phyloP scores from a whole-genome alignment of 2,888 invertebrate genomes.

The Nomada ruficornis region DNA sequence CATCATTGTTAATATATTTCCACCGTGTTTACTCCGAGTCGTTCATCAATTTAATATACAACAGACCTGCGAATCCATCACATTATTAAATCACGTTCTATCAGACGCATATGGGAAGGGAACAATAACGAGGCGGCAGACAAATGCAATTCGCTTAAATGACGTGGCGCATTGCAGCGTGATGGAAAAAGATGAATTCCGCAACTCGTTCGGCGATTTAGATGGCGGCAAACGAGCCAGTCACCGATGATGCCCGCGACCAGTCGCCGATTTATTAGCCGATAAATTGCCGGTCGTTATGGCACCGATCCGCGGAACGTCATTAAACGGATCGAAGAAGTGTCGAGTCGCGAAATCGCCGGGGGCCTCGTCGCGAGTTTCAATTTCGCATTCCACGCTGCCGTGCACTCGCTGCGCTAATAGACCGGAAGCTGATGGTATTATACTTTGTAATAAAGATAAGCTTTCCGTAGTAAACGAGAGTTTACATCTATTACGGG shows the following conservation, averaged over 20 bases:
- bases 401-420: constrained; percentile 20
- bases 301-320: constrained; percentile 40
- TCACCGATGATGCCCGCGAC: constrained; percentile 76
- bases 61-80: not conserved
- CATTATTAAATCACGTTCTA: not conserved
- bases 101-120: not conserved
- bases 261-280: constrained; percentile 79
- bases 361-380: constrained; percentile 30
- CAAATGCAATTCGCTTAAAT: not conserved
- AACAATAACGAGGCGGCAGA: not conserved
- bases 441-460: constrained; percentile 59
- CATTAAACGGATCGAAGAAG: constrained; percentile 50
- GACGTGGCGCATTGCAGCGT: not conserved
- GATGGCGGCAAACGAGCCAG: constrained; percentile 72
- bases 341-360: constrained; percentile 40
- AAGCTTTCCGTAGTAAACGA: constrained; percentile 33
- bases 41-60: not conserved
- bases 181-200: constrained; percentile 17
- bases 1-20: not conserved
- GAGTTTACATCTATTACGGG: constrained; percentile 37
- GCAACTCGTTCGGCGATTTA: constrained; percentile 57
- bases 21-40: not conserved
- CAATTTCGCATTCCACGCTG: constrained; percentile 47
- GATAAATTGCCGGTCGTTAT: constrained; percentile 78
- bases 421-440: constrained; percentile 36